Conservation (phyloP, 1,140 invertebrate species). For the Mizuhopecten yessoensis region DNA sequence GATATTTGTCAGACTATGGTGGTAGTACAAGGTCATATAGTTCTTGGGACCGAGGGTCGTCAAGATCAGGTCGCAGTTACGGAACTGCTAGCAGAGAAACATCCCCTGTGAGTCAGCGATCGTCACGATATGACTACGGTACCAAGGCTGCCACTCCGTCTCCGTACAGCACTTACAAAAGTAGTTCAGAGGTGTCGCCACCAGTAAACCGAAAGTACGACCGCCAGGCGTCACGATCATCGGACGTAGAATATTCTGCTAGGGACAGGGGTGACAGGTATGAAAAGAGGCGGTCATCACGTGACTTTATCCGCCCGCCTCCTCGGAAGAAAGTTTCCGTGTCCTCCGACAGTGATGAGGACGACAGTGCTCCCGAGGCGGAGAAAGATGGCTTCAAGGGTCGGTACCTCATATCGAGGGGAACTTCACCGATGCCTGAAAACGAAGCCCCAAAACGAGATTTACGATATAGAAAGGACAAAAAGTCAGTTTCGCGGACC, state of each 20-base stretch:
- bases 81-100: slow-evolving; percentile 76
- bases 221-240: slow-evolving; percentile 63
- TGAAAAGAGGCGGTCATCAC: slow-evolving; percentile 56
- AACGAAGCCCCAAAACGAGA: slow-evolving; percentile 68
- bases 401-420: slow-evolving; percentile 76
- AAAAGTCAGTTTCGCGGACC: slow-evolving; percentile 73
- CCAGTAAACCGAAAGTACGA: slow-evolving; percentile 67
- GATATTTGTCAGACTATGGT: slow-evolving; percentile 81
- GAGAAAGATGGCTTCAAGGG: slow-evolving; percentile 72
- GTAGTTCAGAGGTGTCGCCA: slow-evolving; percentile 72
- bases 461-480: slow-evolving; percentile 61
- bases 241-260: slow-evolving; percentile 46
- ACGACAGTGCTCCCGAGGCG: slow-evolving; percentile 79
- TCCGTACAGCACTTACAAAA: slow-evolving; percentile 74
- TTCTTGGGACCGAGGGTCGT: slow-evolving; percentile 75
- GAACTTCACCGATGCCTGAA: slow-evolving; percentile 78
- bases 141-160: slow-evolving; percentile 78
- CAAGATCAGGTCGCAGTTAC: slow-evolving; percentile 75
- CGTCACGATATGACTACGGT: slow-evolving; percentile 79
- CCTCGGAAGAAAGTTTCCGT: slow-evolving; percentile 56
- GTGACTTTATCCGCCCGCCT: slow-evolving; percentile 55
- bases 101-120: slow-evolving; percentile 76
- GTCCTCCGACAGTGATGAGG: slow-evolving; percentile 69
- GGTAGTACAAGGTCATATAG: slow-evolving; percentile 76
- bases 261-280: slow-evolving; percentile 56